phyloP scores from a whole-genome alignment of 2,113 vertebrate species.

The Anarhynchus alexandrinus region DNA sequence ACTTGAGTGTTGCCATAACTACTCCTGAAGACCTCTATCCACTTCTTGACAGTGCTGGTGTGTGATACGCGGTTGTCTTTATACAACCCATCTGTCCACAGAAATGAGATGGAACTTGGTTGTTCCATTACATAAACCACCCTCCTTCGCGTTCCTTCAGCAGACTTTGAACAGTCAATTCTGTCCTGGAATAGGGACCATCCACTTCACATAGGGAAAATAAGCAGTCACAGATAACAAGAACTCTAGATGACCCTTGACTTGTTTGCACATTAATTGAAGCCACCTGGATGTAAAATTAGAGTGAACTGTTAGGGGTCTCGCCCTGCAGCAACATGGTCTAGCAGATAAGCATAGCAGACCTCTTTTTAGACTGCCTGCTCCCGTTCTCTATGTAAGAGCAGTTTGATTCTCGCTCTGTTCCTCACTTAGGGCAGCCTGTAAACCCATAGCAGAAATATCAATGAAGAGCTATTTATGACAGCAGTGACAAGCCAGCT shows the following conservation, averaged over 20 bases:
- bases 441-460: neutral
- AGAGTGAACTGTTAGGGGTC: neutral
- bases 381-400: neutral
- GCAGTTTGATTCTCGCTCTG: neutral
- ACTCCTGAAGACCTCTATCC: neutral
- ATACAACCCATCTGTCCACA: neutral
- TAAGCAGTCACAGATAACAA: neutral
- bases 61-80: neutral
- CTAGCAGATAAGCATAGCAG: neutral
- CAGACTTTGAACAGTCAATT: neutral
- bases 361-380: neutral
- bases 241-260: neutral
- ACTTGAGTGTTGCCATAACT: neutral
- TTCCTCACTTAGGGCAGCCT: neutral
- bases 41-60: neutral
- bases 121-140: neutral
- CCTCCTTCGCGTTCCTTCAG: neutral
- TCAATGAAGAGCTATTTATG: neutral
- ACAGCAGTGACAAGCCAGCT: neutral
- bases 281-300: neutral
- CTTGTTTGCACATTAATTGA: neutral
- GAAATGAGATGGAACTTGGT: neutral
- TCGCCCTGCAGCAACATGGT: neutral
- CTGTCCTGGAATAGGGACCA: neutral
- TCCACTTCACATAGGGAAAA: neutral